Conservation (phyloP, 2,888 invertebrate genomes). For the Lycophotia porphyrea region DNA sequence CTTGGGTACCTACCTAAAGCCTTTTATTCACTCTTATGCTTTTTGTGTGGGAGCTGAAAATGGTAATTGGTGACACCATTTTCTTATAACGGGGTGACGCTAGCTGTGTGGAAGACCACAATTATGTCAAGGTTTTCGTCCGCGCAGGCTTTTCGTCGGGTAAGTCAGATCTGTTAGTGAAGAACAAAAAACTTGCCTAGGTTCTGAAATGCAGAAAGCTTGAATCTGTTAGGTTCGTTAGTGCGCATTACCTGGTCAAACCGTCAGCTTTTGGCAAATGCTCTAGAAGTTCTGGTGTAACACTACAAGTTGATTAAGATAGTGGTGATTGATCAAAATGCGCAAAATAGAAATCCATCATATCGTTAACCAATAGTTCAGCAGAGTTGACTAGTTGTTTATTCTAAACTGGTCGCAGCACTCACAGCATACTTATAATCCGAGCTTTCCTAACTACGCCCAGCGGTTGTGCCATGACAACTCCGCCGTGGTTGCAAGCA, state of each 20-base stretch:
- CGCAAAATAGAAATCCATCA: not conserved
- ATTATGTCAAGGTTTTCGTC: constrained; percentile 2
- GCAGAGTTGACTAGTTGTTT: constrained; percentile 2
- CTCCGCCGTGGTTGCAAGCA: not conserved
- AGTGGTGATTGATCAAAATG: not conserved
- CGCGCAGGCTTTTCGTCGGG: not conserved
- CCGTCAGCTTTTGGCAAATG: not conserved
- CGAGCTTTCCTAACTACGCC: constrained; percentile 2
- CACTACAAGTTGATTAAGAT: not conserved
- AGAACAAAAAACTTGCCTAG: not conserved
- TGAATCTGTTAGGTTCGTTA: not conserved
- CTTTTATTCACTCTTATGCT: not conserved
- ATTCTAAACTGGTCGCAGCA: constrained; percentile 9
- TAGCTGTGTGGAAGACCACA: not conserved
- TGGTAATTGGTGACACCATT: not conserved
- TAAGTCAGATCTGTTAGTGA: not conserved
- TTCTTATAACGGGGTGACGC: not conserved
- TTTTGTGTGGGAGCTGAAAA: not conserved
- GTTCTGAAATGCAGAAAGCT: constrained; percentile 2
- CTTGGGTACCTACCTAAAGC: constrained; percentile 4
- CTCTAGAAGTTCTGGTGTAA: not conserved
- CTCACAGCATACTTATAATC: constrained; percentile 10
- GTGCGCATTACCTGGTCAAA: not conserved
- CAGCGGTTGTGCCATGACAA: constrained; percentile 3
- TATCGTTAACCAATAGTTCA: constrained; percentile 6